Conservation (phyloP, 2,113 vertebrate genomes). For the Dryoscopus gambensis region DNA sequence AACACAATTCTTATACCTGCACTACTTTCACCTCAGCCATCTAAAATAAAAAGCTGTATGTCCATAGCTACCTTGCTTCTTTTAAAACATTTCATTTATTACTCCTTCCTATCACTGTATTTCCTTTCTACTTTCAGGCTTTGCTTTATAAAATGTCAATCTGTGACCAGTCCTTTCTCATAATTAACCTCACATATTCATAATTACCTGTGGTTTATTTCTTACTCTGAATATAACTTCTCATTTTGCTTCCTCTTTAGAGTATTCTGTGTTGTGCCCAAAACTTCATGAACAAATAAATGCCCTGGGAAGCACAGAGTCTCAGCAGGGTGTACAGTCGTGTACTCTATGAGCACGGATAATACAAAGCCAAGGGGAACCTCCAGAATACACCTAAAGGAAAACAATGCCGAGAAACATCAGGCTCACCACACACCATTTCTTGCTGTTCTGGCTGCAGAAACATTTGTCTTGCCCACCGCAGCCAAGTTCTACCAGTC, state of each 20-base stretch:
- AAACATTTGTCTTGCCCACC: background rate
- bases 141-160: background rate
- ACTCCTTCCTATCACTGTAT: background rate
- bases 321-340: background rate
- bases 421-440: background rate
- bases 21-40: background rate
- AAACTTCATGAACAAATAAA: background rate
- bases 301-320: background rate
- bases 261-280: background rate
- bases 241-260: background rate
- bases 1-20: background rate
- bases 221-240: background rate
- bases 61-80: background rate
- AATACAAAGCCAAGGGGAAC: background rate
- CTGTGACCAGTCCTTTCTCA: background rate
- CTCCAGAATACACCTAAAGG: background rate
- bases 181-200: background rate
- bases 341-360: fast-evolving
- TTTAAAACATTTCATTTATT: background rate
- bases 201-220: background rate
- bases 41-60: background rate
- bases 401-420: background rate
- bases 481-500: background rate
- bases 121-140: background rate
- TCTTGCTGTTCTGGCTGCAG: background rate